Evolutionary conservation across 1,140 invertebrate genomes (phyloP).

Genomic region (Sarcophaga bullata): DNA sequence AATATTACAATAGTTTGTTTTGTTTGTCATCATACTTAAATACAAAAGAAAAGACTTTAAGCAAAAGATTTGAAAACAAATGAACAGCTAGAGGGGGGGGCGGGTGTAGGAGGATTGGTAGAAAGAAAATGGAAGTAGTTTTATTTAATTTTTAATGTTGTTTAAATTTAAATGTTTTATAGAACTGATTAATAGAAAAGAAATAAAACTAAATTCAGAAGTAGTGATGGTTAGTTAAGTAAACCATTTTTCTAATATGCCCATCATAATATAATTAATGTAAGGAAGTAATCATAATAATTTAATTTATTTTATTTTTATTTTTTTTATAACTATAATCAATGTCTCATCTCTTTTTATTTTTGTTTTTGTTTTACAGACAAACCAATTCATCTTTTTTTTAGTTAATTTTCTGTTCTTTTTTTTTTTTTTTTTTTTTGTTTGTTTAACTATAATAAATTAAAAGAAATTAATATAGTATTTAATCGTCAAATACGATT

Average conservation of each 20-base stretch:
- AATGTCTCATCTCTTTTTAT: neutral
- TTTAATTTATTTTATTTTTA: neutral
- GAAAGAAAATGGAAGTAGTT: neutral
- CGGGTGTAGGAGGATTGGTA: neutral
- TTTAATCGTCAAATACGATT: conserved; percentile 15
- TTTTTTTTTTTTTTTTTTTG: no score
- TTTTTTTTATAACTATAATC: neutral
- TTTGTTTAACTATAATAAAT: conserved; percentile 5
- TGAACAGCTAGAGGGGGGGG: neutral
- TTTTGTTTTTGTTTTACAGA: neutral
- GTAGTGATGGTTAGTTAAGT: no score
- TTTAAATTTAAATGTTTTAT: neutral
- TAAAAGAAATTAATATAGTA: neutral
- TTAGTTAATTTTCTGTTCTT: no score
- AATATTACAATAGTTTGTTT: conserved; percentile 6
- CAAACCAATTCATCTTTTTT: neutral
- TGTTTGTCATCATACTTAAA: neutral
- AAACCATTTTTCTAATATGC: no score
- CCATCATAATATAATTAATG: no score
- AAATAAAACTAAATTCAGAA: neutral
- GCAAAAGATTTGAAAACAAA: neutral
- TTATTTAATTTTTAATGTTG: neutral
- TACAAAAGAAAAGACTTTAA: neutral
- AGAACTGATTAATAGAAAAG: neutral
- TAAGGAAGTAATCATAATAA: no score